Percentiles rank a stretch among this genome's conserved stretches.
These are phyloP conservation scores for Parnassius glacialis DNA, from an alignment of 2,888 invertebrate genomes.

Conservation along the genomic window DNA sequence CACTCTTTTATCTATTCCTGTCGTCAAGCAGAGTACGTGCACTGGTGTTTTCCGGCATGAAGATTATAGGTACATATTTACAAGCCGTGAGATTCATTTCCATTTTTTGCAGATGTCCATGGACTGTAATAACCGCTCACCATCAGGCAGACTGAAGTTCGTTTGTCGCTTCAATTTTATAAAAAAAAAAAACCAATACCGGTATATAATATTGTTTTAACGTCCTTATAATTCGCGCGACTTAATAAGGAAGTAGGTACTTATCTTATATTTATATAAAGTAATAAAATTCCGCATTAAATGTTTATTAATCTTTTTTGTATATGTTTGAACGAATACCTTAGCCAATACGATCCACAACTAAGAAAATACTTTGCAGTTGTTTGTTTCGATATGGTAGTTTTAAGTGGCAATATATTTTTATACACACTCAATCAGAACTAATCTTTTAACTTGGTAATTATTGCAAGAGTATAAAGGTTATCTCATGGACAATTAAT, in stretches of 20 bases:
- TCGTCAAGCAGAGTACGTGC: no score
- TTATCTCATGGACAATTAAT: slow-evolving; percentile 25
- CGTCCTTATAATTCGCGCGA: slow-evolving; percentile 16
- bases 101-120: no score
- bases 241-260: slow-evolving; percentile 23
- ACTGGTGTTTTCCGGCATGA: no score
- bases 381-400: slow-evolving; percentile 24
- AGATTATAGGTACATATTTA: no score
- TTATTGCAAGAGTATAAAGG: slow-evolving; percentile 10
- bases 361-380: slow-evolving; percentile 18
- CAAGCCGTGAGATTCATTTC: no score
- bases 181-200: not conserved
- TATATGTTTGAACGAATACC: slow-evolving; percentile 10
- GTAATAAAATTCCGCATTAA: slow-evolving; percentile 19
- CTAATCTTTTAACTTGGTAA: slow-evolving; percentile 24
- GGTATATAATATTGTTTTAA: not conserved
- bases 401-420: slow-evolving; percentile 27
- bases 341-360: not conserved
- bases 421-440: slow-evolving; percentile 21
- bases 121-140: no score
- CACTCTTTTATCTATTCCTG: no score
- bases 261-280: slow-evolving; percentile 15
- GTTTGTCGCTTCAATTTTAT: no score
- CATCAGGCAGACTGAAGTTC: no score
- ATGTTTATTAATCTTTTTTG: slow-evolving; percentile 15